These are phyloP conservation scores for Bhutanitis thaidina DNA, from an alignment of 2,888 invertebrate genomes.

Conservation along the genomic window DNA sequence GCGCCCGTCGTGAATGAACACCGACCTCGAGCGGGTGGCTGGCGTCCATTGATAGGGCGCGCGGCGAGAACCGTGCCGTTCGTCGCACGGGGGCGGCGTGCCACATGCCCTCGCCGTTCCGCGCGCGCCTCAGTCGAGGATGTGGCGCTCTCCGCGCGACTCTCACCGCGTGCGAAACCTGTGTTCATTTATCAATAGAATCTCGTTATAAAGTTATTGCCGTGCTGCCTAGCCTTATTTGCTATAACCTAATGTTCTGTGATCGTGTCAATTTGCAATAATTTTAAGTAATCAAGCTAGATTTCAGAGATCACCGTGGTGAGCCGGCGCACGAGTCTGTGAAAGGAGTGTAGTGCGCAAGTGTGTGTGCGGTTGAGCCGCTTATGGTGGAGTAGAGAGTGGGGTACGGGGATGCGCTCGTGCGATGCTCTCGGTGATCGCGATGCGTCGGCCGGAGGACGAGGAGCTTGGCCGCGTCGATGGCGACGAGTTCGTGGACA, in stretches of 20 bases:
- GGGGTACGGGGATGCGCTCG: conserved; percentile 71
- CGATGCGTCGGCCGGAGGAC: conserved; percentile 89
- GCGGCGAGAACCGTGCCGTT: conserved; percentile 64
- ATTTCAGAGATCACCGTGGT: neutral
- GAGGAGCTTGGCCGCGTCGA: conserved; percentile 77
- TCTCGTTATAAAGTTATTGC: conserved; percentile 36
- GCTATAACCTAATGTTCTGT: conserved; percentile 60
- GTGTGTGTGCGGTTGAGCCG: conserved; percentile 40
- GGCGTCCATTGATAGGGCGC: conserved; percentile 72
- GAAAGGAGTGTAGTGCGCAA: conserved; percentile 32
- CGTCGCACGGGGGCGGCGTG: conserved; percentile 61
- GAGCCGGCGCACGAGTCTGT: conserved; percentile 36
- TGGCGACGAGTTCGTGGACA: conserved; percentile 90
- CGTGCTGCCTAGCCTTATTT: conserved; percentile 46
- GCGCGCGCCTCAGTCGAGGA: conserved; percentile 81
- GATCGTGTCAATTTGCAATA: conserved; percentile 67
- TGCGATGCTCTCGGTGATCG: conserved; percentile 82
- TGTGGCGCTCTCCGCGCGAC: conserved; percentile 73
- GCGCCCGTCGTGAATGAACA: conserved; percentile 76
- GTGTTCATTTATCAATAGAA: conserved; percentile 76
- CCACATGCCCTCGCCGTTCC: conserved; percentile 70
- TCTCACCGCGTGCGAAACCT: conserved; percentile 59
- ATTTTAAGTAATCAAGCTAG: conserved; percentile 46
- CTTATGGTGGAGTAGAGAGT: conserved; percentile 51
- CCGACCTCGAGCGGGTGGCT: conserved; percentile 72